A percentile compares a stretch with the other conserved stretches of the same genome.
Evolutionary conservation across 2,888 invertebrate genomes (phyloP).

Genomic region (Eremobia ochroleuca): DNA sequence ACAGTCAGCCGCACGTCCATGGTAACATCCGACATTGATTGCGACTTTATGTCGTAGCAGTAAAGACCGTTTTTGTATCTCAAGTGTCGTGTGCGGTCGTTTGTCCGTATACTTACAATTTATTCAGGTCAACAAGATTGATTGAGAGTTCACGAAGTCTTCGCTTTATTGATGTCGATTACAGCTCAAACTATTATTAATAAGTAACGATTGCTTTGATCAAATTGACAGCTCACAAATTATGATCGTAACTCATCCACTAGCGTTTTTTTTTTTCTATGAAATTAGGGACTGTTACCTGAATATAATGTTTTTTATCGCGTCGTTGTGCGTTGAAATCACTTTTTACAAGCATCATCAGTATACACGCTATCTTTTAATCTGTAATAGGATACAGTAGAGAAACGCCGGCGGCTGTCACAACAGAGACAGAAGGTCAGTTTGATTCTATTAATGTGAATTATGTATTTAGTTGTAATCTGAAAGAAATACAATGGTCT

Average conservation of each 20-base stretch:
- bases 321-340: constrained; percentile 41
- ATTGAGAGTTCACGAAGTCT: constrained; percentile 47
- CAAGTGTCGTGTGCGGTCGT: not conserved
- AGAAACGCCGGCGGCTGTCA: constrained; percentile 24
- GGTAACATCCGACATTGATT: not conserved
- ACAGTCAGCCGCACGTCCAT: not conserved
- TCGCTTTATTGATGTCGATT: constrained; percentile 35
- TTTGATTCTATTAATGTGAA: not conserved
- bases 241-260: constrained; percentile 9
- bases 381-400: constrained; percentile 50
- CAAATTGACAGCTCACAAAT: constrained; percentile 38
- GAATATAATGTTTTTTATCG: constrained; percentile 19
- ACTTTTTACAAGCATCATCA: constrained; percentile 46
- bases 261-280: constrained; percentile 7
- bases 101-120: constrained; percentile 21
- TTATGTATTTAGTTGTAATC: not conserved
- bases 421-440: constrained; percentile 14
- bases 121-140: constrained; percentile 55
- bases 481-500: not conserved
- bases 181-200: constrained; percentile 27
- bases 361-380: constrained; percentile 39
- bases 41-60: not conserved
- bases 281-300: constrained; percentile 29
- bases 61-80: constrained; percentile 5
- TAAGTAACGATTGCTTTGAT: constrained; percentile 29